Evolutionary conservation across 2,113 vertebrate genomes (phyloP).

Genomic region (Oceanodroma tethys): DNA sequence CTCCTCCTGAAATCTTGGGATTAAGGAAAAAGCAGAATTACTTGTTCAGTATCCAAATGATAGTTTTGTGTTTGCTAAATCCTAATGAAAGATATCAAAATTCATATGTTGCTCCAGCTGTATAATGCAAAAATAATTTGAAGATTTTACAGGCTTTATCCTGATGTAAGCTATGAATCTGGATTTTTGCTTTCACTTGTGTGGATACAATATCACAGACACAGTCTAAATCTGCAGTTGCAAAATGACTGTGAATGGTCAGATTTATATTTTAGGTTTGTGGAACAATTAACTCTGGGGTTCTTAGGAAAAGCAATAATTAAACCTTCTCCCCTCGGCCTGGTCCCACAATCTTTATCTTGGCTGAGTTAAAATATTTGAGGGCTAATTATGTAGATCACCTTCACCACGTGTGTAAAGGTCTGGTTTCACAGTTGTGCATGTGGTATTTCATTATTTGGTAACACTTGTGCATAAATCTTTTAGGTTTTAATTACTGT

Average conservation of each 20-base stretch:
- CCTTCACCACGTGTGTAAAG: not conserved
- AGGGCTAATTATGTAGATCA: not conserved
- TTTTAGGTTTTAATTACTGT: not conserved
- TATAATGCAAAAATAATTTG: constrained; percentile 14
- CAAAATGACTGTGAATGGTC: not conserved
- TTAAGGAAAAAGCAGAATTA: not conserved
- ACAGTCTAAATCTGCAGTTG: not conserved
- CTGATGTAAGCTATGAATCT: not conserved
- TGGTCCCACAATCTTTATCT: not conserved
- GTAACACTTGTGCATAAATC: not conserved
- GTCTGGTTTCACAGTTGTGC: not conserved
- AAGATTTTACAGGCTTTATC: not conserved
- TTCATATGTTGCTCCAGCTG: not conserved
- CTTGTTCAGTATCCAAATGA: not conserved
- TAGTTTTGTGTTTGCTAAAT: not conserved
- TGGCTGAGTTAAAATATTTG: not conserved
- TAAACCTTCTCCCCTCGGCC: not conserved
- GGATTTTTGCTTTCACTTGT: not conserved
- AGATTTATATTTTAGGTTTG: not conserved
- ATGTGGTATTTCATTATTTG: not conserved
- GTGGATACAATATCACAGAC: not conserved
- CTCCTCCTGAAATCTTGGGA: not conserved
- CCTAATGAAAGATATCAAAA: not conserved
- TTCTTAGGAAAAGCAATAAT: not conserved
- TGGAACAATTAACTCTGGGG: not conserved